These are phyloP conservation scores for Papilio polytes DNA, from an alignment of 1,140 invertebrate species.

Conservation along the genomic window DNA sequence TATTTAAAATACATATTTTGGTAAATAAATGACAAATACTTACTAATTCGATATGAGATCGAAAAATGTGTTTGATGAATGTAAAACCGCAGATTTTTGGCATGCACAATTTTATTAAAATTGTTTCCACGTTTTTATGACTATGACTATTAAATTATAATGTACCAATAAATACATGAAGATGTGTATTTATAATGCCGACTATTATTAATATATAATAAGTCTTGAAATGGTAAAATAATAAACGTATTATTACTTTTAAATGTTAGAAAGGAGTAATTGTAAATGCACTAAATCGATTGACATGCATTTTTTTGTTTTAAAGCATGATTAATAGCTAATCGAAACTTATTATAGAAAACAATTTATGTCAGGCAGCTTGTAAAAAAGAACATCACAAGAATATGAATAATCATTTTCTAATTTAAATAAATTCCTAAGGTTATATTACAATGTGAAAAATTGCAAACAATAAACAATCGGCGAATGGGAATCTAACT, in stretches of 20 bases:
- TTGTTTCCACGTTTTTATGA: background rate
- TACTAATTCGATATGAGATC: background rate
- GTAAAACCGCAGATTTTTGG: background rate
- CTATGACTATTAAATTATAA: background rate
- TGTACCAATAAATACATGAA: background rate
- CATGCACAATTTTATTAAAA: background rate
- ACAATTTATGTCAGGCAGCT: slow-evolving; percentile 62
- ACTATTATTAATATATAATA: background rate
- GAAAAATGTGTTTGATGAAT: background rate
- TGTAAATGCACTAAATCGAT: slow-evolving; percentile 49
- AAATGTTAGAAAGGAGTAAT: slow-evolving; percentile 13
- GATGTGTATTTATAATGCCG: slow-evolving; percentile 12
- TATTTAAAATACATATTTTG: background rate
- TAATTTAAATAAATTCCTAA: slow-evolving; percentile 66
- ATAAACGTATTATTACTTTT: slow-evolving; percentile 24
- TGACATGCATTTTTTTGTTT: slow-evolving; percentile 61
- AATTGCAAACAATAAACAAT: slow-evolving; percentile 71
- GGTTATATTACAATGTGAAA: slow-evolving; percentile 64
- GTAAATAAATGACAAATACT: background rate
- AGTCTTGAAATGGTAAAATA: background rate
- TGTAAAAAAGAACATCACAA: slow-evolving; percentile 44
- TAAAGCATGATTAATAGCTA: slow-evolving; percentile 58
- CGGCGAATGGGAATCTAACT: slow-evolving; percentile 54
- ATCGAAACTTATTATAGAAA: slow-evolving; percentile 47
- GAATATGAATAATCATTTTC: slow-evolving; percentile 58